Evolutionary conservation across 2,888 invertebrate species (phyloP), one percentile per base, ranked within the genome.

Genomic region (Drosophila villosipedis): DNA sequence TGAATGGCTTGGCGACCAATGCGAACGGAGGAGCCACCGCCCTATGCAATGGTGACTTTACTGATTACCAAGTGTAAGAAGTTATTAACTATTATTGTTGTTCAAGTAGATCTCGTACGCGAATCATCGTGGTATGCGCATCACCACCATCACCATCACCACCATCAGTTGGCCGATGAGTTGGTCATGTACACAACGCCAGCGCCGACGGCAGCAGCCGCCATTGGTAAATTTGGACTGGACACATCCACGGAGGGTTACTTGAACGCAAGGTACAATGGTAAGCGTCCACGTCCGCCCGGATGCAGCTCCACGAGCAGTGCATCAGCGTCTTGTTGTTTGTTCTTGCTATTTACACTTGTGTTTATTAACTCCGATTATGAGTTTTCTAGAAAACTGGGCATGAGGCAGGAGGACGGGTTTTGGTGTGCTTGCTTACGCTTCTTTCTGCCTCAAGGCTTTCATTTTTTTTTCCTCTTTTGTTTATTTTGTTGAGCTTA

Each of bases 241-340:
- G 93, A 93, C 78, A 90, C 91, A 63, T 89, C 92, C 41, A 91
- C 93, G 60, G 93, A 93, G 78, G 92, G 91, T 78, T 93, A 93
- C 89, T 91, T 93, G 75, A 93, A 91, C 86, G 91, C 92, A 86
- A 92, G 93, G 91, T 93, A 93, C 84, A 93, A 93, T 87, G 92
- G 92, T 93, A 91, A 93, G 93, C 90, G 84, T 82, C 84, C 85
- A 76, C 89, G 82, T 80, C 84, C 83, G 58, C 63, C 86, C 76
- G 87, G 72, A 74, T 83, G 73, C 74, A 81, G 71, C 76, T 57
- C 47, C 52, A 61, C 47, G 50, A 30, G 67, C 63, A 69, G 55
- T 49, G 50, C 73, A 64, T 19, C 60, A 43, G 19, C 47, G 28
- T 39, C 54, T 53, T 33, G 35, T 33, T 87, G 86, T 87, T 87